Percentiles rank a stretch among this genome's conserved stretches.
phyloP scores from a whole-genome alignment of 1,140 invertebrate species.

The Neelides sp. region DNA sequence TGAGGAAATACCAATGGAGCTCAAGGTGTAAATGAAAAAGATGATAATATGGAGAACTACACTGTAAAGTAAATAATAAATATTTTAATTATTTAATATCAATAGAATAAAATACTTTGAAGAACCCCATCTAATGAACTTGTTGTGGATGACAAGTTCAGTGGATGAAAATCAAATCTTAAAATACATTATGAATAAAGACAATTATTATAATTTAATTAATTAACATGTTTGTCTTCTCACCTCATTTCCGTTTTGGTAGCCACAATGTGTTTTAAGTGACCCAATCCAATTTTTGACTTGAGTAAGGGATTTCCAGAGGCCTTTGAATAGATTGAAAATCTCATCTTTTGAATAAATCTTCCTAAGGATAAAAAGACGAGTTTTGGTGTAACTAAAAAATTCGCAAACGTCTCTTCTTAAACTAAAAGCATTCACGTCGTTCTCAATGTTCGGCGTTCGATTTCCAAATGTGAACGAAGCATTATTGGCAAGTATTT shows the following conservation, averaged over 20 bases:
- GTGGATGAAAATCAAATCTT: too few relatives aligned
- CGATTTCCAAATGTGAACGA: neutral
- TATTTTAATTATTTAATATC: constrained; percentile 1
- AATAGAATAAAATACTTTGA: neutral
- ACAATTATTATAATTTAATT: too few relatives aligned
- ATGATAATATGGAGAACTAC: constrained; percentile 29
- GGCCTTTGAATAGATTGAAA: constrained; percentile 5
- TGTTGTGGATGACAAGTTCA: too few relatives aligned
- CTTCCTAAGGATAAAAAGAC: constrained; percentile 1
- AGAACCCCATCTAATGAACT: too few relatives aligned
- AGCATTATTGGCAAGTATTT: constrained; percentile 3
- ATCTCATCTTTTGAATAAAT: neutral
- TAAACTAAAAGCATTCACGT: constrained; percentile 6
- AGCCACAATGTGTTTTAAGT: constrained; percentile 7
- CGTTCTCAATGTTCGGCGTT: neutral
- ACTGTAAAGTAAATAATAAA: constrained; percentile 23
- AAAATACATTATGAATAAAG: too few relatives aligned
- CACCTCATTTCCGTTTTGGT: constrained; percentile 14
- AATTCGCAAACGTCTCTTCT: constrained; percentile 9
- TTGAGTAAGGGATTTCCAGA: constrained; percentile 2
- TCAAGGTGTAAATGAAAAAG: constrained; percentile 33
- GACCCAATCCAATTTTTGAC: constrained; percentile 1
- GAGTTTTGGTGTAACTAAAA: too few relatives aligned
- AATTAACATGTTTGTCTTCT: too few relatives aligned
- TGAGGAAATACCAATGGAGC: constrained; percentile 32